Base-by-base conservation (phyloP, 53 echinoderm and acorn worm genomes). In the Hippasteria phrygiana region DNA sequence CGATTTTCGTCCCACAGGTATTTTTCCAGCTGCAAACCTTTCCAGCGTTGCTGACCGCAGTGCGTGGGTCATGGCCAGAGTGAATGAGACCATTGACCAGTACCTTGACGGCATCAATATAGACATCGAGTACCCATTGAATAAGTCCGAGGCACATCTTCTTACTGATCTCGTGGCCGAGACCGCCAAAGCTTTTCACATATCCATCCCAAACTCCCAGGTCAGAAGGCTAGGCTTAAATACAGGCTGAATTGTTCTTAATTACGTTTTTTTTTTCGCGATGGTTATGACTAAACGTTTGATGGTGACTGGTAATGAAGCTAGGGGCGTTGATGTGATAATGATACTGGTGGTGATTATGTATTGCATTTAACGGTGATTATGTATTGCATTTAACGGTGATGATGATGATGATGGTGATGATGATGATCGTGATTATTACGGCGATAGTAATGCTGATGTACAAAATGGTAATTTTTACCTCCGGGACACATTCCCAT, bases 51-150 rank as follows among this genome's bases (percentile, higher is more conserved):
- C 84, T 0, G 92, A 78, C 29, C 81, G 91, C 1, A 90, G 47
- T 22, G 73, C 88, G 11, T 98, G 98, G 98, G 83, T 96, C 2
- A 77, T 83, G 75, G 33, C 89, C n/a, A 34, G 65, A 50, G 88
- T 98, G 10, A 70, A 89, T 14, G 54, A 83, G 55, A 90, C 90
- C 1, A 91, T 90, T 6, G 72, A 54, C 28, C 82, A 92, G 56
- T 83, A 89, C 76, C 53, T 98, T 90, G 98, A 98, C 37, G 98
- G 98, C 22, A 96, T 96, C 33, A 98, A 98, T 48, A 93, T 98
- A 28, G 97, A 98, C 55, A 94, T 94, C 39, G 98, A 98, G 75
- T 88, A 91, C 14, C 89, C 95, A 17, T 47, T 98, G 39, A 80
- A 88, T 54, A 66, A 71, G 22, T 64, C 91, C 0, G 71, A 94